Evolutionary conservation across 2,888 invertebrate species (phyloP), one percentile per base, ranked within the genome.

Genomic region (Parnassius smintheus): DNA sequence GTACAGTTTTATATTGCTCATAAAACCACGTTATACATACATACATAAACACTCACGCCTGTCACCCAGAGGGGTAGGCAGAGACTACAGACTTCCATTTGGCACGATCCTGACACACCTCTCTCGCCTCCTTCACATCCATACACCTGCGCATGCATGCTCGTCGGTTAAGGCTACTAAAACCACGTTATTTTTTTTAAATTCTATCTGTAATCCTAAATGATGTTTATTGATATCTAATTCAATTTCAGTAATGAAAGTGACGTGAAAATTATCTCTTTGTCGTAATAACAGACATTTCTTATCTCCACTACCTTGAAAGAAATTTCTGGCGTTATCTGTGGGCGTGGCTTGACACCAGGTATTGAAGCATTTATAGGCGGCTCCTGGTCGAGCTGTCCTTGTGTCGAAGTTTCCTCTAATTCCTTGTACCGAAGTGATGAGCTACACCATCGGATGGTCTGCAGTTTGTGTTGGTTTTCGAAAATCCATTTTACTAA

Each of bases 381-480:
- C 50, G 79, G 75, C 70, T 75, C 73, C 65, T 76, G 79, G 61
- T 83, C 86, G 2, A 78, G 77, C 25, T 72, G 75, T 61, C 64
- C 62, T 45, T 68, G 76, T 41, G 75, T 68, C 13, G 75, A 71
- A 66, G 70, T 83, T 56, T 92, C 92, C 69, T 92, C 92, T 59
- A 92, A 71, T 74, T 93, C 87, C 69, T 92, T 92, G 79, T 89
- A 88, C 2, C 91, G 84, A 59, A 91, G 75, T 52, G 91, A 90
- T 62, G 91, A 93, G 75, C 93, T 94, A 83, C 94, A 94, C 71
- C 88, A 84, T 13, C 94, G 88, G 50, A 93, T 88, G 54, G 94
- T 94, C 72, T 93, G 93, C 70, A 95, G 80, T 81, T 95, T 94
- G 83, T 95, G 95, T 82, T 95, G 95, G 76, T 95, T 95, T 82